Evolutionary conservation across 2,113 vertebrate species (phyloP).

Genomic region (Leptobrachium ailaonicum): DNA sequence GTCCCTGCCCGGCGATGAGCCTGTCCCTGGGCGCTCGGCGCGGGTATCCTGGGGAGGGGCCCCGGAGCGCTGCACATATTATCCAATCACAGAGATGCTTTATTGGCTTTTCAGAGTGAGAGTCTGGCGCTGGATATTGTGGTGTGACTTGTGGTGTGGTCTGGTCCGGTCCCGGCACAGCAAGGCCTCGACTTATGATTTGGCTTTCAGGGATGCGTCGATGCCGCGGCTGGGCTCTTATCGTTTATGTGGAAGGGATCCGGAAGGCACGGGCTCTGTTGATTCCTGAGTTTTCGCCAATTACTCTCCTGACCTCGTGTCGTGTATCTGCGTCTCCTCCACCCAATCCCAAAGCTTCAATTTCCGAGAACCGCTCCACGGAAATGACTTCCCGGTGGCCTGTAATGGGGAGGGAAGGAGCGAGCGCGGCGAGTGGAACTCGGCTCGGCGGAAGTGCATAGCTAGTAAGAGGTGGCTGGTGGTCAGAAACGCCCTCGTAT

Average conservation of each 20-base stretch:
- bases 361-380: not conserved
- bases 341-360: not conserved
- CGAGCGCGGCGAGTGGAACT: not conserved
- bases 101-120: too few relatives aligned
- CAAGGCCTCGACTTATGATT: too few relatives aligned
- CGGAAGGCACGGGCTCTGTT: not conserved
- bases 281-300: not conserved
- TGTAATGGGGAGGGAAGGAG: not conserved
- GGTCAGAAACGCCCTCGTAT: slow-evolving; percentile 10
- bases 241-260: slow-evolving; percentile 49
- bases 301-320: slow-evolving; percentile 1
- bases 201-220: slow-evolving; percentile 10
- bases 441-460: not conserved
- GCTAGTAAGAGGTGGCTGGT: slow-evolving; percentile 1
- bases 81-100: too few relatives aligned
- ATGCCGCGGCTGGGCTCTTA: slow-evolving; percentile 28
- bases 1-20: too few relatives aligned
- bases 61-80: too few relatives aligned
- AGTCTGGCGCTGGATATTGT: too few relatives aligned
- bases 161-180: too few relatives aligned
- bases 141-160: too few relatives aligned
- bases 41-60: too few relatives aligned
- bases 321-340: not conserved
- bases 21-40: too few relatives aligned
- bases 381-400: slow-evolving; percentile 5